A percentile compares a stretch with the other conserved stretches of the same genome.
These are phyloP conservation scores for Elmis aenea DNA, from an alignment of 2,888 invertebrate genomes.

Conservation along the genomic window DNA sequence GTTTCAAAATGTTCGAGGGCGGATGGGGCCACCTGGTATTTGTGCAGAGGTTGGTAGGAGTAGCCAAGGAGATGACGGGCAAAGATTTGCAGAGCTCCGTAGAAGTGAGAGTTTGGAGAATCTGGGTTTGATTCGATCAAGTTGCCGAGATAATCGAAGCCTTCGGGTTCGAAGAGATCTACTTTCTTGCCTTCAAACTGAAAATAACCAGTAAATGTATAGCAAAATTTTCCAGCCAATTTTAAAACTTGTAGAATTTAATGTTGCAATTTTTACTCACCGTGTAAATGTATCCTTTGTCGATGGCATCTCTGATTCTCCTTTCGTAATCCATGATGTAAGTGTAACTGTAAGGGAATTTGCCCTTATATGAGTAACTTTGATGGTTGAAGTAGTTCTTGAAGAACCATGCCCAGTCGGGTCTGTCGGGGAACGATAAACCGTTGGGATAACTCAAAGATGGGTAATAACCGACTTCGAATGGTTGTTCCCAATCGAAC, in stretches of 20 bases:
- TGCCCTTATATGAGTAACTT: constrained; percentile 37
- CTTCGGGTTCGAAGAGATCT: constrained; percentile 56
- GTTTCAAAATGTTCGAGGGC: constrained; percentile 62
- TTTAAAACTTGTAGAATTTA: too few relatives aligned
- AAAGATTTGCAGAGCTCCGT: constrained; percentile 53
- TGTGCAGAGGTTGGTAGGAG: constrained; percentile 34
- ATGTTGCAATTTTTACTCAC: constrained; percentile 30
- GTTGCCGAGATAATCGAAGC: constrained; percentile 60
- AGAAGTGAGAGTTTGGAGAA: constrained; percentile 56
- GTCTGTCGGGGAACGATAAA: constrained; percentile 59
- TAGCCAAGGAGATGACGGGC: constrained; percentile 58
- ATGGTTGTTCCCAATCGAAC: constrained; percentile 50
- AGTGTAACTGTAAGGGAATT: constrained; percentile 51
- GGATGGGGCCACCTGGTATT: constrained; percentile 54
- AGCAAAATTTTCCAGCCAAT: too few relatives aligned
- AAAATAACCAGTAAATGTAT: constrained; percentile 1
- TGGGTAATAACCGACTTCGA: constrained; percentile 59
- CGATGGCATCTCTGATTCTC: constrained; percentile 55
- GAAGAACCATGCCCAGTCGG: constrained; percentile 52
- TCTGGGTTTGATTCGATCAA: constrained; percentile 61
- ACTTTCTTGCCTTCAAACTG: constrained; percentile 42
- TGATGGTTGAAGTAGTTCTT: constrained; percentile 42
- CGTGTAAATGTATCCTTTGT: constrained; percentile 49
- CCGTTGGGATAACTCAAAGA: constrained; percentile 62
- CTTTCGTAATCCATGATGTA: constrained; percentile 46